Evolutionary conservation across 1,140 invertebrate genomes (phyloP).

Genomic region (Drosophila navojoa): DNA sequence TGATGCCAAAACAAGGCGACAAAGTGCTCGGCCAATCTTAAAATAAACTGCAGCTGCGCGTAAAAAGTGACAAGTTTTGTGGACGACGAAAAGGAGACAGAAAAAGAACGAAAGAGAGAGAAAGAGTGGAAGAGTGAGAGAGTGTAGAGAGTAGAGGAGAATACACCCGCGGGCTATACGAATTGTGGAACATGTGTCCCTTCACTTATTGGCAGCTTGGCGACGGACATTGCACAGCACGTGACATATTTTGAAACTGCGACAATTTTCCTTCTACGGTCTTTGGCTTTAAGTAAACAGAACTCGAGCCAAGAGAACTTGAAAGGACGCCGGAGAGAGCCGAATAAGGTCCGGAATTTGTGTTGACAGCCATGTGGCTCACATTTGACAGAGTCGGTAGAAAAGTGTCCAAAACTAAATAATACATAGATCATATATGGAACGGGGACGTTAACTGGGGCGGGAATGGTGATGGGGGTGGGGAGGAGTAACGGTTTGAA

Average conservation of each 20-base stretch:
- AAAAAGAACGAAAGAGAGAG: background rate
- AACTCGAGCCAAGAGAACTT: slow-evolving; percentile 19
- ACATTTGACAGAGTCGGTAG: slow-evolving; percentile 23
- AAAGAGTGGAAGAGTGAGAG: background rate
- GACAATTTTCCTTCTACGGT: slow-evolving; percentile 24
- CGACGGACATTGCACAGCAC: slow-evolving; percentile 58
- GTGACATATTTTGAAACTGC: slow-evolving; percentile 70
- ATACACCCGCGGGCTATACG: background rate
- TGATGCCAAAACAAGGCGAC: slow-evolving; percentile 44
- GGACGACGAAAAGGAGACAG: background rate
- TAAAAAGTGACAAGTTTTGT: slow-evolving; percentile 79
- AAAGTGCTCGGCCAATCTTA: slow-evolving; percentile 76
- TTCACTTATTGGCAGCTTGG: slow-evolving; percentile 64
- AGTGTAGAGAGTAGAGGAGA: no score
- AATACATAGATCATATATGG: slow-evolving; percentile 7
- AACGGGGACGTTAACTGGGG: background rate
- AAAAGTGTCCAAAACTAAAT: slow-evolving; percentile 1
- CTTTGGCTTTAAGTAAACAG: slow-evolving; percentile 42
- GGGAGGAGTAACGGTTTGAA: no score
- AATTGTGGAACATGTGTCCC: slow-evolving; percentile 72
- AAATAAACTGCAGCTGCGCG: slow-evolving; percentile 81
- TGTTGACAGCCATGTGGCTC: slow-evolving; percentile 56
- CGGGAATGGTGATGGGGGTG: background rate
- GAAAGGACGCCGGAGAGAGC: background rate
- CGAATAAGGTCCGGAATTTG: slow-evolving; percentile 18